Evolutionary conservation across 2,888 invertebrate species (phyloP).

Genomic region (Eubasilissa splendida): DNA sequence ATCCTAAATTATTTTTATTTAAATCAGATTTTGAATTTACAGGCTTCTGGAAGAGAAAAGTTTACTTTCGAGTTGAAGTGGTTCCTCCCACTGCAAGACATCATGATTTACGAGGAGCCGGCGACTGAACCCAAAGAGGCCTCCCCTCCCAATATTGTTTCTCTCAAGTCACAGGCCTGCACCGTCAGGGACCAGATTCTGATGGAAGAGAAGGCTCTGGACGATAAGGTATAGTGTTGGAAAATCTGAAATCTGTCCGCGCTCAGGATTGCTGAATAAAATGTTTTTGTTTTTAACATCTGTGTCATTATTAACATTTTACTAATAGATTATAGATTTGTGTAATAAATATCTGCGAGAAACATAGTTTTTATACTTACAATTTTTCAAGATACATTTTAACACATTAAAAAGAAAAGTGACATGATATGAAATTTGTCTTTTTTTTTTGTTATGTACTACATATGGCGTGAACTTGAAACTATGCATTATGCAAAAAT

Average conservation of each 20-base stretch:
- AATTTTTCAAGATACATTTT: too few species aligned
- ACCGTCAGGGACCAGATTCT: slow-evolving; percentile 89
- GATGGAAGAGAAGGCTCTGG: slow-evolving; percentile 80
- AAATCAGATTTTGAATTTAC: slow-evolving; percentile 49
- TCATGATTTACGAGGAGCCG: slow-evolving; percentile 81
- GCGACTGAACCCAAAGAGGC: slow-evolving; percentile 80
- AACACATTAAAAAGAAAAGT: too few species aligned
- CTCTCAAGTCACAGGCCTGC: slow-evolving; percentile 88
- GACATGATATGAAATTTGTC: too few species aligned
- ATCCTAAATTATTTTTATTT: not conserved
- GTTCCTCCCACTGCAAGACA: slow-evolving; percentile 91
- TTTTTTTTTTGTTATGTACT: too few species aligned
- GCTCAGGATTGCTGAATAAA: too few species aligned
- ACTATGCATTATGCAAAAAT: too few species aligned
- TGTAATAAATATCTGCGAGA: too few species aligned
- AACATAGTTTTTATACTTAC: too few species aligned
- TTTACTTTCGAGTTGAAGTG: slow-evolving; percentile 94
- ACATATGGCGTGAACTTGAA: too few species aligned
- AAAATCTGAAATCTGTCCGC: not conserved
- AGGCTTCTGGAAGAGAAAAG: slow-evolving; percentile 89
- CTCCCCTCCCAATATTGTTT: slow-evolving; percentile 87
- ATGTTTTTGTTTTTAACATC: too few species aligned
- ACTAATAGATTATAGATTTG: too few species aligned
- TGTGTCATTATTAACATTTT: too few species aligned
- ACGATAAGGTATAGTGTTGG: slow-evolving; percentile 72